Conservation (phyloP, 2,797 vertebrate species). For the Sebastes oblongus region DNA sequence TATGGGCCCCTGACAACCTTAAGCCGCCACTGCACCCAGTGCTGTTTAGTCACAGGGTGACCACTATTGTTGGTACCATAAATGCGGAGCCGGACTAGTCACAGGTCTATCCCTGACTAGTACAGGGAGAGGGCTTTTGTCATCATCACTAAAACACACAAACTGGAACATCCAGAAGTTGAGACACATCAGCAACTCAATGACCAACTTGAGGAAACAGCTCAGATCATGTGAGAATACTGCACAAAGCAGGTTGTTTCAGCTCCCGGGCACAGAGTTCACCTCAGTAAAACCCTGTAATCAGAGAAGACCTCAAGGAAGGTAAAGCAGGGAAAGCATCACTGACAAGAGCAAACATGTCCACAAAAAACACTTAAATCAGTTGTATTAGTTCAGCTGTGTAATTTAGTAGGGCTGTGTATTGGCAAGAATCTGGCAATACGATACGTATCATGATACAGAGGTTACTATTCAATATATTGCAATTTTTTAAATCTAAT, state of each 20-base stretch:
- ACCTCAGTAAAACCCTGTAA: constrained; percentile 75
- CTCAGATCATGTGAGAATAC: not conserved
- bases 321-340: not conserved
- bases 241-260: not conserved
- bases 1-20: no score
- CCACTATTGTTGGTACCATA: not conserved
- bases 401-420: no score
- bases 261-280: constrained; percentile 55
- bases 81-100: no score
- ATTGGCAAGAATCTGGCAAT: no score
- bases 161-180: not conserved
- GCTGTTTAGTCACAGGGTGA: not conserved
- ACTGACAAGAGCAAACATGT: not conserved
- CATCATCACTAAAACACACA: not conserved
- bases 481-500: no score
- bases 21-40: no score
- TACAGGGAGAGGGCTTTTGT: no score
- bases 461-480: no score
- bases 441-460: no score
- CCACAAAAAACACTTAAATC: not conserved
- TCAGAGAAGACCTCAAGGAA: constrained; percentile 45
- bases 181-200: not conserved
- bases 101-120: not conserved
- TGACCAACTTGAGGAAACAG: not conserved
- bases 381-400: not conserved